These are phyloP conservation scores for Sternarchorhynchus goeldii DNA, from an alignment of 2,797 vertebrate species.

Conservation along the genomic window DNA sequence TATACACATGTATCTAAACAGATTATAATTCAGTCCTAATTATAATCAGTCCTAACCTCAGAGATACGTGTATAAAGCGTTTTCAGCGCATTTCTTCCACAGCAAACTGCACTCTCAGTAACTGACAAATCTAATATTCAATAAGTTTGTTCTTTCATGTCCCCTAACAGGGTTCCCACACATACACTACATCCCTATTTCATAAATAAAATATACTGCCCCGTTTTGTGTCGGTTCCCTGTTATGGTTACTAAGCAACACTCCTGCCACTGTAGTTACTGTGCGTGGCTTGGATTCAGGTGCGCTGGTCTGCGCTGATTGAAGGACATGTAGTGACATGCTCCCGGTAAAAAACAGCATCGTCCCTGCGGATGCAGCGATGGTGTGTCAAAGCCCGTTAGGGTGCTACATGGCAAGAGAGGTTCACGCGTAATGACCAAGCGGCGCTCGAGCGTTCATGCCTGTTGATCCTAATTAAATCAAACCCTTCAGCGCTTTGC, in stretches of 20 bases:
- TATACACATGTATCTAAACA: no score
- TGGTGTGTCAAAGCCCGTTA: constrained; percentile 59
- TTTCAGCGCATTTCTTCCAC: no score
- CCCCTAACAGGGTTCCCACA: no score
- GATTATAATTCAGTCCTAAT: no score
- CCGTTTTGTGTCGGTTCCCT: constrained; percentile 4
- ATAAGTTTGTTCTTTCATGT: no score
- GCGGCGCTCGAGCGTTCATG: constrained; percentile 57
- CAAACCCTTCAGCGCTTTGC: constrained; percentile 40
- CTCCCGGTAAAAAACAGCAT: constrained; percentile 63
- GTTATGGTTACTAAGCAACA: constrained; percentile 7
- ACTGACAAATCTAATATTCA: no score
- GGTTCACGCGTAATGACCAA: neutral
- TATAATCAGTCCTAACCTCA: no score
- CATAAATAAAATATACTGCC: no score
- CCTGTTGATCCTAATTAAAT: constrained; percentile 67
- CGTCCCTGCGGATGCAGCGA: constrained; percentile 62
- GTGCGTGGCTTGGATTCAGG: constrained; percentile 58
- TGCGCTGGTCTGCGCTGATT: constrained; percentile 63
- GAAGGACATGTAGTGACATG: constrained; percentile 74
- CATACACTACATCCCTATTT: no score
- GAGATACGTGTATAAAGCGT: no score
- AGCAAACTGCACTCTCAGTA: no score
- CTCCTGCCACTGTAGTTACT: no score
- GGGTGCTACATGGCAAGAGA: constrained; percentile 19